Evolutionary conservation across 2,888 invertebrate genomes (phyloP).

Genomic region (Aelia acuminata): DNA sequence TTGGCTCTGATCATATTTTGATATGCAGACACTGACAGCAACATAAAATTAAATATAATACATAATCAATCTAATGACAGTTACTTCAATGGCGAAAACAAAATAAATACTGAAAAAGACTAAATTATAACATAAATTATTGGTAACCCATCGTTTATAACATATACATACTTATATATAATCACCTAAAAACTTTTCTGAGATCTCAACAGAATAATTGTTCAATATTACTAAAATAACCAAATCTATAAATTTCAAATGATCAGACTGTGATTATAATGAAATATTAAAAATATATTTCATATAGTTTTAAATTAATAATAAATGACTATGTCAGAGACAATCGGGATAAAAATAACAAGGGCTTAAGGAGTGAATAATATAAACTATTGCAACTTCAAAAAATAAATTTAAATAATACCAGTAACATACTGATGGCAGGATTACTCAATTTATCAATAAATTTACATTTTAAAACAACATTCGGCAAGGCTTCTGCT

Average conservation of each 20-base stretch:
- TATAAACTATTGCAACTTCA: not conserved
- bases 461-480: conserved; percentile 30
- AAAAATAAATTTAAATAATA: not conserved
- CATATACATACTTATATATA: conserved; percentile 1
- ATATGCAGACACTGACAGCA: not conserved
- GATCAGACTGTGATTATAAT: conserved; percentile 14
- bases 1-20: not conserved
- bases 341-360: not conserved
- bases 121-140: conserved; percentile 43
- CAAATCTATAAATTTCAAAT: conserved; percentile 15
- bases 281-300: not conserved
- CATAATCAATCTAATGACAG: not conserved
- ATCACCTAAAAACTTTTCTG: not conserved
- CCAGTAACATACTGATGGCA: not conserved
- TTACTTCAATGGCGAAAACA: conserved; percentile 20
- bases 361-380: not conserved
- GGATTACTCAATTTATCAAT: conserved; percentile 6
- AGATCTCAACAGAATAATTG: conserved; percentile 34
- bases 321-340: not conserved
- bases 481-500: no score
- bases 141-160: conserved; percentile 41
- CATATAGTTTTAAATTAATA: not conserved
- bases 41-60: not conserved
- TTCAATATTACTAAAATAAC: not conserved
- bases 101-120: conserved; percentile 49